Conservation (phyloP, 1,140 invertebrate genomes). For the Cydia fagiglandana region DNA sequence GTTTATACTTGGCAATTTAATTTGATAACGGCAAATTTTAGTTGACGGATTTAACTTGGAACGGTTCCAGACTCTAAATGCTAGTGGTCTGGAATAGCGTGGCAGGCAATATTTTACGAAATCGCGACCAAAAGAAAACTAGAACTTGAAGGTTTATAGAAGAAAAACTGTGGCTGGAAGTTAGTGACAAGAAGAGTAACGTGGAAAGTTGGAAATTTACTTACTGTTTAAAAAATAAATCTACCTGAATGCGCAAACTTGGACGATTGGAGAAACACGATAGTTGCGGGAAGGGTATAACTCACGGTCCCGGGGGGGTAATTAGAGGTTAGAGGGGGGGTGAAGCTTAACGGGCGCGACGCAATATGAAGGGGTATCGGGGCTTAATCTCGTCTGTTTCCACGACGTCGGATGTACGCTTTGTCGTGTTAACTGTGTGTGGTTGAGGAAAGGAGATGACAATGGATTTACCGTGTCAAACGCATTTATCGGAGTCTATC, state of each 20-base stretch:
- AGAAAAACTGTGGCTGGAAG: not conserved
- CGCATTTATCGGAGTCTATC: too few relatives aligned
- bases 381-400: slow-evolving; percentile 8
- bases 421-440: not conserved
- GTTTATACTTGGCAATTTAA: too few relatives aligned
- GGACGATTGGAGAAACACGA: not conserved
- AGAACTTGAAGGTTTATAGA: not conserved
- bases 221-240: not conserved
- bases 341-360: slow-evolving; percentile 4
- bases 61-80: not conserved
- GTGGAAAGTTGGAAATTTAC: not conserved
- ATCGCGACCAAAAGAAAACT: not conserved
- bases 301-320: slow-evolving; percentile 4
- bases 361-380: slow-evolving; percentile 27
- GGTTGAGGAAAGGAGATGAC: not conserved
- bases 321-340: slow-evolving; percentile 13
- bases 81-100: not conserved
- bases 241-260: slow-evolving; percentile 9
- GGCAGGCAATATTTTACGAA: not conserved
- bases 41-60: not conserved
- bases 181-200: not conserved
- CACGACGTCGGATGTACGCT: not conserved
- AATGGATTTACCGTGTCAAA: not conserved
- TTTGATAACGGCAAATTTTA: not conserved
- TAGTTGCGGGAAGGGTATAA: not conserved